These are phyloP conservation scores for Premnoplex brunnescens DNA, from an alignment of 2,797 vertebrate genomes.

Conservation along the genomic window DNA sequence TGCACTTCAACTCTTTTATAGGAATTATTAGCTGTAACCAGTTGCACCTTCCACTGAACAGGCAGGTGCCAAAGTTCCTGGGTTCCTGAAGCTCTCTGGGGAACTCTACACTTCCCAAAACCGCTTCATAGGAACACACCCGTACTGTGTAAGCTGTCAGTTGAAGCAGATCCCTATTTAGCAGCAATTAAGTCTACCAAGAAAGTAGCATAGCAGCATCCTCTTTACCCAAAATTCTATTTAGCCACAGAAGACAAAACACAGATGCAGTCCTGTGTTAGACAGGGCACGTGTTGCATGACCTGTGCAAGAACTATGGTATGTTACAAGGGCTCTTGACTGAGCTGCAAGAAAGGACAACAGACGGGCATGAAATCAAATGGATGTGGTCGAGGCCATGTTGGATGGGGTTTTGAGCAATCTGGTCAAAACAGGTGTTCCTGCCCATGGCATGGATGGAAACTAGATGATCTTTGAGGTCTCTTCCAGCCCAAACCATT, in stretches of 20 bases:
- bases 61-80: neutral
- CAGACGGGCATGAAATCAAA: accelerated
- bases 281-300: accelerated
- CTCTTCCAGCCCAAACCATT: neutral
- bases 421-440: neutral
- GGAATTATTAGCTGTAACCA: neutral
- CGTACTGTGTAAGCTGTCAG: neutral
- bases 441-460: too few relatives aligned
- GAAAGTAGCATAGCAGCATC: neutral
- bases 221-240: neutral
- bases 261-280: neutral
- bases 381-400: neutral
- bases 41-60: neutral
- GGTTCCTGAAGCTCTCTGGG: neutral
- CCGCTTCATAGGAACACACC: neutral
- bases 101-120: neutral
- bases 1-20: neutral
- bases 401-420: neutral
- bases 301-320: neutral
- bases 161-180: neutral
- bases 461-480: neutral
- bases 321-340: neutral
- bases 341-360: neutral
- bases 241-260: neutral
- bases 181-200: neutral